Evolutionary conservation across 2,888 invertebrate species (phyloP).

Genomic region (Hemaris fuciformis): DNA sequence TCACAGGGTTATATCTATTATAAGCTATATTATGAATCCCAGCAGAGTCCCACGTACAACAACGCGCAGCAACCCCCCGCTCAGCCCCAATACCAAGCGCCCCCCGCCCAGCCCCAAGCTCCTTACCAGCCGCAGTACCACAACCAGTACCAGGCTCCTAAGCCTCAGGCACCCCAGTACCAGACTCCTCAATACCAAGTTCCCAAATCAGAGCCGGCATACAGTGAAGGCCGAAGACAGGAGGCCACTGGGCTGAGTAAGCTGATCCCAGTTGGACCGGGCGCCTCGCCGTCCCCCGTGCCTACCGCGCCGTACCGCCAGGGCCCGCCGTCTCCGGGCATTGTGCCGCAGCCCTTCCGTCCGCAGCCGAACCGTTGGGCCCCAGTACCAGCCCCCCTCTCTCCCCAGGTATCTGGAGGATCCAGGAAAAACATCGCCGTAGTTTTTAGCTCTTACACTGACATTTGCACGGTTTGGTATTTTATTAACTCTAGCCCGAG

Average conservation of each 20-base stretch:
- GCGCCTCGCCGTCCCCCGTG: conserved; percentile 49
- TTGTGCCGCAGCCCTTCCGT: conserved; percentile 61
- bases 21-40: conserved; percentile 54
- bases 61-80: conserved; percentile 69
- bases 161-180: conserved; percentile 48
- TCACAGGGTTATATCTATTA: conserved; percentile 31
- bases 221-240: conserved; percentile 66
- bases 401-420: conserved; percentile 69
- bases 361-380: conserved; percentile 73
- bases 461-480: conserved; percentile 34
- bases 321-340: conserved; percentile 60
- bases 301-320: conserved; percentile 51
- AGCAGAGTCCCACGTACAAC: conserved; percentile 75
- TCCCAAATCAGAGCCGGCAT: conserved; percentile 50
- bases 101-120: conserved; percentile 39
- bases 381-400: conserved; percentile 72
- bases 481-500: conserved; percentile 4
- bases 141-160: conserved; percentile 30
- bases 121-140: conserved; percentile 41
- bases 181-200: conserved; percentile 69
- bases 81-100: conserved; percentile 29
- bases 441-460: conserved; percentile 37
- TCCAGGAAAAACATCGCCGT: conserved; percentile 38
- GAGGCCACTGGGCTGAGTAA: conserved; percentile 70
- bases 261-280: conserved; percentile 72